Evolutionary conservation across 2,888 invertebrate genomes (phyloP), one percentile per base, ranked within the genome.

Genomic region (Drosophila hamatofila): DNA sequence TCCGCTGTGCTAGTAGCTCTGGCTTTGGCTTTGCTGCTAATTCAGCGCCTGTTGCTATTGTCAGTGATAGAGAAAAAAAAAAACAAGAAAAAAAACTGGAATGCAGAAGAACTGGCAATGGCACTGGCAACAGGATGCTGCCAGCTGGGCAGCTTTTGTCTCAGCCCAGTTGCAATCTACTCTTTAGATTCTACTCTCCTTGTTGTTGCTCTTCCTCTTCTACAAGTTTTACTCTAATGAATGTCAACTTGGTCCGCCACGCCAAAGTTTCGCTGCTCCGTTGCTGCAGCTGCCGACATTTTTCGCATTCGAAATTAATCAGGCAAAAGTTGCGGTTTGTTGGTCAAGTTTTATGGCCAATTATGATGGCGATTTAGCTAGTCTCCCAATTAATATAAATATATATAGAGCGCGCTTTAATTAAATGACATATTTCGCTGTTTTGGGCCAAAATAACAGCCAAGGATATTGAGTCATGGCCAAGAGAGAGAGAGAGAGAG

Each of bases 11-110:
- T 0, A 3, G 18, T 5, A 3, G 48, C 30, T 49, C 42, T 56
- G 64, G 48, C 54, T 73, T 12, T 56, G 64, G 48, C 54, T 73
- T 12, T 58, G 42, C 71, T 83, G 83, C 87, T 88, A 88, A 86
- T 88, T 86, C 83, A 72, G 80, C 70, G 89, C 83, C 89, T 87
- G 84, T 89, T 84, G 83, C 83, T 83, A 78, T 86, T 83, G 81
- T 78, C 72, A 58, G 56, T 55, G 54, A 18, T 18, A 12, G n/a
- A 48, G 5, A n/a, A 6, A 25, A 39, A 51, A 42, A 46, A 8
- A 30, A 44, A 14, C 9, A 41, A 46, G 33, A 30, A 9, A 44
- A 6, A 33, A n/a, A n/a, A 44, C 3, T 14, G 14, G 71, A 41
- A 66, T 61, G 67, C 63, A 48, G 41, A 33, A 56, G 64, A 51